Conservation (phyloP, 2,113 vertebrate species). For the Tupaia tana region DNA sequence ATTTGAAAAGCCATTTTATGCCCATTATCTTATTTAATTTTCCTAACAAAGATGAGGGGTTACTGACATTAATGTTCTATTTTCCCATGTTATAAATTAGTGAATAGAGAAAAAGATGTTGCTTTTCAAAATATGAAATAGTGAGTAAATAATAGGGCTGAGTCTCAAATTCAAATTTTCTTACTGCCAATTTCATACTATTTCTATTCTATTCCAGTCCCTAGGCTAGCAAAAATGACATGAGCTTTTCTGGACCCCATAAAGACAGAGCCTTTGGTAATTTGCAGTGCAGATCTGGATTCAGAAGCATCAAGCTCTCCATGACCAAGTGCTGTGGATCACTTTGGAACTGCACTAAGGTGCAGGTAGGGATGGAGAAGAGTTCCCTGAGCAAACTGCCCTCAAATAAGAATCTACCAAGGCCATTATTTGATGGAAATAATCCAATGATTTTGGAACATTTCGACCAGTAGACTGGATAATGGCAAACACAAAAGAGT, state of each 20-base stretch:
- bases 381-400: neutral
- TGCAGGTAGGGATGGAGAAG: neutral
- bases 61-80: neutral
- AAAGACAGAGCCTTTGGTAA: neutral
- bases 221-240: neutral
- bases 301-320: neutral
- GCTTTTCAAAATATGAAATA: neutral
- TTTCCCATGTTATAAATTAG: neutral
- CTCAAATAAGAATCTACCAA: neutral
- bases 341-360: neutral
- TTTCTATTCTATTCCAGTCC: neutral
- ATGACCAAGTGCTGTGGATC: rapidly evolving
- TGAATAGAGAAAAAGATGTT: neutral
- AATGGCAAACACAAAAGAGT: slow-evolving; percentile 8
- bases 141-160: neutral
- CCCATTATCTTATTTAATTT: neutral
- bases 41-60: neutral
- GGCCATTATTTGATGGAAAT: neutral
- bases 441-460: neutral
- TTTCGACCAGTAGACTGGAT: slow-evolving; percentile 61
- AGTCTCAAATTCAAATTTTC: neutral
- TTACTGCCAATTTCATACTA: neutral
- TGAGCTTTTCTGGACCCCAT: neutral
- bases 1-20: slow-evolving; percentile 48
- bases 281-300: neutral